These are phyloP conservation scores for Quiscalus mexicanus DNA, from an alignment of 2,113 vertebrate species.

Conservation along the genomic window DNA sequence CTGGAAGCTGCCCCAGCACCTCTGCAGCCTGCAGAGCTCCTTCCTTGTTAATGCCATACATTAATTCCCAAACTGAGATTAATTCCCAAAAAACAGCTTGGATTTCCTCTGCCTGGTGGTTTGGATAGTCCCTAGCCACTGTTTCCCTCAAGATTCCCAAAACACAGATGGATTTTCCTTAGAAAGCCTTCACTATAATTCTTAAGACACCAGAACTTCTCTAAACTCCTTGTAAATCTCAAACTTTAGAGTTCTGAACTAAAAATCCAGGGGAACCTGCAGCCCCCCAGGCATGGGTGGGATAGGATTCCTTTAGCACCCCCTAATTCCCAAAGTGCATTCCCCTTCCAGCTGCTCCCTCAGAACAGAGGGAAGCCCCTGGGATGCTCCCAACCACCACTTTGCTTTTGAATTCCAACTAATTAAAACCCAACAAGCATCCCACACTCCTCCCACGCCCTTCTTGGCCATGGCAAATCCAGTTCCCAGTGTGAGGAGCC, in stretches of 20 bases:
- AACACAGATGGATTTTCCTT: neutral
- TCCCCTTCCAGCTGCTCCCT: neutral
- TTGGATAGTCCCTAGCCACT: neutral
- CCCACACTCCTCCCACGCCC: neutral
- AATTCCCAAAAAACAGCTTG: neutral
- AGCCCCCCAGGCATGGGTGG: neutral
- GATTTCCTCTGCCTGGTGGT: neutral
- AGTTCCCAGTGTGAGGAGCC: neutral
- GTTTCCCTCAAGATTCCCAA: neutral
- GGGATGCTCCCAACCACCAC: neutral
- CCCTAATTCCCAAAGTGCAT: neutral
- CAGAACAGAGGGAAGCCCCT: neutral
- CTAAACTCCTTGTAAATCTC: neutral
- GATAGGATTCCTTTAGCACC: neutral
- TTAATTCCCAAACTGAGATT: neutral
- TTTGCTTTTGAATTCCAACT: neutral
- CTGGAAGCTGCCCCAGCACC: fast-evolving
- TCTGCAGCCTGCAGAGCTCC: fast-evolving
- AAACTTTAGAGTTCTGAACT: neutral
- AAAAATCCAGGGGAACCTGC: neutral
- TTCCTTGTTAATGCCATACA: fast-evolving
- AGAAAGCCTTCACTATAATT: neutral
- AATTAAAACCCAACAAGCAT: neutral
- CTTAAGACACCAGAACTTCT: neutral
- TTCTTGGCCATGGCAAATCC: neutral